phyloP scores from a whole-genome alignment of 2,113 vertebrate genomes.

The Onychorhynchus coronatus region DNA sequence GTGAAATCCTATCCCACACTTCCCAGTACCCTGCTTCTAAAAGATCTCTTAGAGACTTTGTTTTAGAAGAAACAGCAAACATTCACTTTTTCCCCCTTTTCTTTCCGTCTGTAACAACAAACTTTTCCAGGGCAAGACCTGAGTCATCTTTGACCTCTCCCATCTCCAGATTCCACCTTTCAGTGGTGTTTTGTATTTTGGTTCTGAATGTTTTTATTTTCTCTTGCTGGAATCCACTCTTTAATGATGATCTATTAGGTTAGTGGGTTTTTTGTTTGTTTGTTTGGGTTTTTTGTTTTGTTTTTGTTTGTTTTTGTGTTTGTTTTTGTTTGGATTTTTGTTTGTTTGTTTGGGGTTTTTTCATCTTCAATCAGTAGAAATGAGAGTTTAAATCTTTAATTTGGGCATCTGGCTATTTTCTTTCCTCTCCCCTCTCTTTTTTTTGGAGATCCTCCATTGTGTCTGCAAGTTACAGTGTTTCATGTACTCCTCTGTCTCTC shows the following conservation, averaged over 20 bases:
- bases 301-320: no score
- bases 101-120: background rate
- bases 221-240: background rate
- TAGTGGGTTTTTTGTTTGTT: background rate
- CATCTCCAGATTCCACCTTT: background rate
- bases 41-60: background rate
- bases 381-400: background rate
- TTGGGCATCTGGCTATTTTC: background rate
- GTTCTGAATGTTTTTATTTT: background rate
- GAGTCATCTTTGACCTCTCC: background rate
- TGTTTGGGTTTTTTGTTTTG: no score
- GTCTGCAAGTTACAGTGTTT: background rate
- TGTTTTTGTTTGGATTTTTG: no score
- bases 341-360: no score
- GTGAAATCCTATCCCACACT: constrained; percentile 40
- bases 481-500: background rate
- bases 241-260: background rate
- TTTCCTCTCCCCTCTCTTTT: background rate
- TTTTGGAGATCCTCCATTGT: background rate
- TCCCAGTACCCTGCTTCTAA: background rate
- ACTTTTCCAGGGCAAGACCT: background rate
- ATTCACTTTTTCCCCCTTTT: background rate
- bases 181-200: background rate
- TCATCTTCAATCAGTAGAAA: background rate
- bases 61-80: constrained; percentile 7